Evolutionary conservation across 2,888 invertebrate genomes (phyloP).

Genomic region (Catotricha subobsoleta): DNA sequence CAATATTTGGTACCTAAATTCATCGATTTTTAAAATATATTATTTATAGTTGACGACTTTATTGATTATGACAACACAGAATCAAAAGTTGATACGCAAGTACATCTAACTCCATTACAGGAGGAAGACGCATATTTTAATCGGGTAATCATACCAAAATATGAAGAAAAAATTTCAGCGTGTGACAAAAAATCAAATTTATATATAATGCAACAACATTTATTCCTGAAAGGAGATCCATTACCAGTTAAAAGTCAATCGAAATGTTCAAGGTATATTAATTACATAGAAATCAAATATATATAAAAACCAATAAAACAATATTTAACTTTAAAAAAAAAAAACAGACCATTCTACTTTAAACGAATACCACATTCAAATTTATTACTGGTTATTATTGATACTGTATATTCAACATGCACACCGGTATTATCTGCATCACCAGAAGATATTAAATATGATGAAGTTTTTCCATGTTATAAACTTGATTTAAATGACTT

Average conservation of each 20-base stretch:
- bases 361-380: slow-evolving; percentile 61
- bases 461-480: slow-evolving; percentile 49
- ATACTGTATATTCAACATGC: slow-evolving; percentile 33
- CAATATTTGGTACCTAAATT: slow-evolving; percentile 11
- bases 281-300: not conserved
- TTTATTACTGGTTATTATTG: slow-evolving; percentile 54
- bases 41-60: slow-evolving; percentile 11
- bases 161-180: slow-evolving; percentile 31
- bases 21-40: not conserved
- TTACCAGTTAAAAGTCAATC: slow-evolving; percentile 26
- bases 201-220: slow-evolving; percentile 45
- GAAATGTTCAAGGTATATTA: slow-evolving; percentile 27
- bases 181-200: slow-evolving; percentile 57
- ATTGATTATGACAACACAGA: slow-evolving; percentile 11
- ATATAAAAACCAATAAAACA: not conserved
- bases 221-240: slow-evolving; percentile 27
- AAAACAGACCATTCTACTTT: slow-evolving; percentile 42
- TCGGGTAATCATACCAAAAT: slow-evolving; percentile 21
- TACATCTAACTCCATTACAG: slow-evolving; percentile 15
- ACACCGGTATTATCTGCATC: slow-evolving; percentile 32
- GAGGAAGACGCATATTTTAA: slow-evolving; percentile 30
- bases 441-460: slow-evolving; percentile 33
- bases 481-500: slow-evolving; percentile 53
- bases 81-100: not conserved
- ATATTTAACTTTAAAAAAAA: slow-evolving; percentile 4